Evolutionary conservation across 2,888 invertebrate genomes (phyloP).

Genomic region (Cantharis flavilabris): DNA sequence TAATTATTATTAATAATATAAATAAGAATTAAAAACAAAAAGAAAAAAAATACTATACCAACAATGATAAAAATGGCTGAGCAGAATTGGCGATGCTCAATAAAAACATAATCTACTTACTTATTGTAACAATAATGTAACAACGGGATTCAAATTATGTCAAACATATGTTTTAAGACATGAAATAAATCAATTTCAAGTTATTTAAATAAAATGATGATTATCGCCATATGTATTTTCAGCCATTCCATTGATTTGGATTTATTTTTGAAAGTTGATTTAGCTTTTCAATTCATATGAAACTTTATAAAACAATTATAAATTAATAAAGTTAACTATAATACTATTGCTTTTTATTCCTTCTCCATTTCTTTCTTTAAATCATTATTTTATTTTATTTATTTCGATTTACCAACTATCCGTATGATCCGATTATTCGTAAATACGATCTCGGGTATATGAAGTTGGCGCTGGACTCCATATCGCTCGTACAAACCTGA

Average conservation of each 20-base stretch:
- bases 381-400: too few relatives aligned
- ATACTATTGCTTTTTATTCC: constrained; percentile 44
- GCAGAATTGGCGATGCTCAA: constrained; percentile 48
- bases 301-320: constrained; percentile 59
- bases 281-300: constrained; percentile 55
- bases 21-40: constrained; percentile 1
- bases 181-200: constrained; percentile 51
- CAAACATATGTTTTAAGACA: constrained; percentile 47
- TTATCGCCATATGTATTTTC: constrained; percentile 23
- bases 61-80: constrained; percentile 44
- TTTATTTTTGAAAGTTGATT: constrained; percentile 48
- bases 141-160: constrained; percentile 29
- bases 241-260: constrained; percentile 45
- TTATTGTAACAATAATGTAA: constrained; percentile 37
- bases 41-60: constrained; percentile 4
- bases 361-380: background rate
- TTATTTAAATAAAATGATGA: constrained; percentile 33
- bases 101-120: constrained; percentile 45
- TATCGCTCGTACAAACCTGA: too few relatives aligned
- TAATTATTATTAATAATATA: constrained; percentile 7
- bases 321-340: constrained; percentile 59
- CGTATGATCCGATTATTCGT: too few relatives aligned
- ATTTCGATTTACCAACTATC: too few relatives aligned
- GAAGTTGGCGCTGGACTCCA: too few relatives aligned
- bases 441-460: too few relatives aligned